Percentiles rank a stretch among this genome's conserved stretches.
Evolutionary conservation across 92 coral and sea anemone species (phyloP).

Genomic region (Zoanthus sansibaricus): DNA sequence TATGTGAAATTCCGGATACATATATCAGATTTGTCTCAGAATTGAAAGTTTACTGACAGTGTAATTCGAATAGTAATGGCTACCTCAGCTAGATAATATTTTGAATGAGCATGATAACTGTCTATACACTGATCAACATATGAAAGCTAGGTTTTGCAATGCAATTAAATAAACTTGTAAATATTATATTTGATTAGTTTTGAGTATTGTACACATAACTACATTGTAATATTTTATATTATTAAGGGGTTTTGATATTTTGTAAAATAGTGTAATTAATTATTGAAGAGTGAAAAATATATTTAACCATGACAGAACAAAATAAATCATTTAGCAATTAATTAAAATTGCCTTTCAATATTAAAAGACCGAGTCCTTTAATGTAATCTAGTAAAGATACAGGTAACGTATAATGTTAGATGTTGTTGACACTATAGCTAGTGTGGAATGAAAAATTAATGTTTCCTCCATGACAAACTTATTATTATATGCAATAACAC

Average conservation of each 20-base stretch:
- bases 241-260: conserved; percentile 11
- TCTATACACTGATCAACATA: conserved; percentile 12
- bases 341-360: conserved; percentile 11
- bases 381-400: conserved; percentile 11
- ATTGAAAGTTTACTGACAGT: conserved; percentile 12
- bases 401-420: conserved; percentile 12
- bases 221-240: conserved; percentile 9
- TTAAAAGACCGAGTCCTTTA: conserved; percentile 13
- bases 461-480: conserved; percentile 14
- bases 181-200: conserved; percentile 9
- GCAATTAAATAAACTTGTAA: conserved; percentile 11
- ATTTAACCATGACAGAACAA: conserved; percentile 12
- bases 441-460: conserved; percentile 11
- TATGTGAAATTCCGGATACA: conserved; percentile 13
- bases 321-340: conserved; percentile 10
- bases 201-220: conserved; percentile 12
- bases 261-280: conserved; percentile 10
- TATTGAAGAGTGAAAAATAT: conserved; percentile 11
- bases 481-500: conserved; percentile 11
- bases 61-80: conserved; percentile 13
- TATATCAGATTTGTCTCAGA: conserved; percentile 12
- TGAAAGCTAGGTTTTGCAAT: conserved; percentile 13
- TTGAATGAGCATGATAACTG: conserved; percentile 13
- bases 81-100: conserved; percentile 12
- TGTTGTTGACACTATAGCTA: conserved; percentile 13